Percentiles rank a stretch among this genome's conserved stretches.
phyloP scores from a whole-genome alignment of 1,140 invertebrate species.

The Drosophila kikkawai region DNA sequence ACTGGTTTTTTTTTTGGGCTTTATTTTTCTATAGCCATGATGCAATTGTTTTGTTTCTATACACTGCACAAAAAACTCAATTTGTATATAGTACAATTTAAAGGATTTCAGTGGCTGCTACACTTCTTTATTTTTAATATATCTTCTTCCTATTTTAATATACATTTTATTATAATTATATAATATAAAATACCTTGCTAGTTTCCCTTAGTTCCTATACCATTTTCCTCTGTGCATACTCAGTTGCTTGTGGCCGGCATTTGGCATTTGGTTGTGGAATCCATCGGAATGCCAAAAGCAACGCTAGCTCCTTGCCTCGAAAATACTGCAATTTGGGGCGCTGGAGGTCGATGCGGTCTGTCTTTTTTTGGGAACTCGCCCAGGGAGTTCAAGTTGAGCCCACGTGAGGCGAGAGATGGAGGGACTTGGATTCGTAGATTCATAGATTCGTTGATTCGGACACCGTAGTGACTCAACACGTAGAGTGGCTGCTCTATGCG shows the following conservation, averaged over 20 bases:
- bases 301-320: conserved; percentile 31
- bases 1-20: conserved; percentile 46
- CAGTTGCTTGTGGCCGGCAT: conserved; percentile 50
- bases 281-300: conserved; percentile 63
- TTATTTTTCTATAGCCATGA: conserved; percentile 41
- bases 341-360: conserved; percentile 32
- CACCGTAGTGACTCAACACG: conserved; percentile 26
- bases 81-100: too few species aligned
- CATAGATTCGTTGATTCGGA: too few species aligned
- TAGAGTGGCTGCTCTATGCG: conserved; percentile 20
- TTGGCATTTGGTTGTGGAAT: conserved; percentile 74
- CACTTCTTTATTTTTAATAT: too few species aligned
- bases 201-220: neutral
- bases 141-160: neutral
- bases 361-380: conserved; percentile 27
- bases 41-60: conserved; percentile 58
- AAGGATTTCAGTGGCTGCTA: too few species aligned
- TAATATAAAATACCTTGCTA: neutral
- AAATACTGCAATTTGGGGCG: conserved; percentile 44
- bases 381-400: conserved; percentile 50
- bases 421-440: neutral
- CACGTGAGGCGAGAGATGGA: conserved; percentile 12
- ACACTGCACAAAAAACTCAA: neutral
- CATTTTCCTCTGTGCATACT: conserved; percentile 15
- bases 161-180: neutral